phyloP scores from a whole-genome alignment of 2,797 vertebrate species.

The Strix occidentalis region DNA sequence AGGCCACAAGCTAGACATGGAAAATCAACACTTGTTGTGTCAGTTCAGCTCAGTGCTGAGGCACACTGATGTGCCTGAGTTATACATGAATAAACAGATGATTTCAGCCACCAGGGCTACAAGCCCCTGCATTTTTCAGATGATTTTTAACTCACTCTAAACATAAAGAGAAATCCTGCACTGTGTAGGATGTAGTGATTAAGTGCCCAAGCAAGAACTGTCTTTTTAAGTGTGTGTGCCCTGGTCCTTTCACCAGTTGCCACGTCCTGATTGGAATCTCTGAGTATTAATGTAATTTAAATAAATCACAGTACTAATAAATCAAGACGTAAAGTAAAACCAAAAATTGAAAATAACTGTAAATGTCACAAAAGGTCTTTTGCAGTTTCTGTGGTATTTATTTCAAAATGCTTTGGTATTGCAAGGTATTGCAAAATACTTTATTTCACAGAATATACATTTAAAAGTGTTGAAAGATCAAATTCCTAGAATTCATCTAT shows the following conservation, averaged over 20 bases:
- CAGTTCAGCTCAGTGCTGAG: conserved; percentile 52
- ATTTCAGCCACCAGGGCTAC: conserved; percentile 41
- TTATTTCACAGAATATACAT: conserved; percentile 25
- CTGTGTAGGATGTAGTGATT: neutral
- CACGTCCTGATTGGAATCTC: neutral
- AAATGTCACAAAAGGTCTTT: neutral
- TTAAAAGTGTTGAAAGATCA: conserved; percentile 58
- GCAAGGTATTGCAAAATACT: neutral
- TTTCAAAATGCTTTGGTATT: neutral
- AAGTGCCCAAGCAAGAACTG: neutral
- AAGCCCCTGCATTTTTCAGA: conserved; percentile 45
- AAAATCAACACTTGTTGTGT: conserved; percentile 61
- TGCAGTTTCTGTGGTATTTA: neutral
- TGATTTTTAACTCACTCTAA: conserved; percentile 24
- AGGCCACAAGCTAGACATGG: conserved; percentile 44
- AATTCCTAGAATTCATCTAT: conserved; percentile 66
- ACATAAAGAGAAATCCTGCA: neutral
- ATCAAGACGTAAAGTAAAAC: neutral
- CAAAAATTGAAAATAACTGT: neutral
- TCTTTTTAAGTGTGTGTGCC: neutral
- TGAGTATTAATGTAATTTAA: neutral
- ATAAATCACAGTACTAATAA: neutral
- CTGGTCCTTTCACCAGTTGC: neutral
- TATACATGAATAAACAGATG: conserved; percentile 62
- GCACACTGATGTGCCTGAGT: conserved; percentile 44